phyloP scores from a whole-genome alignment of 2,888 invertebrate genomes.

The Liopterus haemorrhoidalis region DNA sequence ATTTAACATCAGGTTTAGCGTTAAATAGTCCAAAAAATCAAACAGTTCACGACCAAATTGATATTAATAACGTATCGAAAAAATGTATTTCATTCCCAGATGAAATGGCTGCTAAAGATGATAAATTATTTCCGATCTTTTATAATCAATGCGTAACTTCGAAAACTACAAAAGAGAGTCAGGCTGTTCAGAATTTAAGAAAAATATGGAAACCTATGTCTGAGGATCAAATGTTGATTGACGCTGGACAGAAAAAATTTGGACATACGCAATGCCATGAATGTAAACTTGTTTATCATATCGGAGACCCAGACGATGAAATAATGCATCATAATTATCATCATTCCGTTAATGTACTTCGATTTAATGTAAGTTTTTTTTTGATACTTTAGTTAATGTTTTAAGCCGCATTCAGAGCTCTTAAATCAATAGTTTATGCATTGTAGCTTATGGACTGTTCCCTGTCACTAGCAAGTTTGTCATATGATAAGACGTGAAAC shows the following conservation, averaged over 20 bases:
- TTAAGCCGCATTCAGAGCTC: too few species aligned
- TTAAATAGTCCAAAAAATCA: conserved; percentile 44
- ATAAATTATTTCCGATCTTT: conserved; percentile 49
- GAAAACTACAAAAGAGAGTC: conserved; percentile 24
- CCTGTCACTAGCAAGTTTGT: too few species aligned
- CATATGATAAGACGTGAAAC: too few species aligned
- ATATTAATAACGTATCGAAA: conserved; percentile 26
- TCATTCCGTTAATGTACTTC: conserved; percentile 57
- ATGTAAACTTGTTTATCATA: conserved; percentile 67
- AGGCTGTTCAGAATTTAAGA: conserved; percentile 17
- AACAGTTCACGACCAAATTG: conserved; percentile 11
- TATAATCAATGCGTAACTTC: conserved; percentile 29
- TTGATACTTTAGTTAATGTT: too few species aligned
- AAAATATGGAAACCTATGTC: conserved; percentile 48
- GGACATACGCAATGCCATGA: conserved; percentile 68
- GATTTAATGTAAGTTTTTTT: conserved; percentile 55
- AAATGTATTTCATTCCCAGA: conserved; percentile 27
- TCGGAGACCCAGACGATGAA: conserved; percentile 75
- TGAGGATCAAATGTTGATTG: conserved; percentile 66
- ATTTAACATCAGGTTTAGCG: conserved; percentile 48
- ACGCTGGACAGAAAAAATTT: conserved; percentile 77
- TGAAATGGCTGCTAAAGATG: conserved; percentile 18
- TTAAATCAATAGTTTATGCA: too few species aligned
- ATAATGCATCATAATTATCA: conserved; percentile 69
- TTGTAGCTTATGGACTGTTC: too few species aligned